Base-by-base conservation (phyloP, 2,113 vertebrate species). In the Rhinoptilus africanus region DNA sequence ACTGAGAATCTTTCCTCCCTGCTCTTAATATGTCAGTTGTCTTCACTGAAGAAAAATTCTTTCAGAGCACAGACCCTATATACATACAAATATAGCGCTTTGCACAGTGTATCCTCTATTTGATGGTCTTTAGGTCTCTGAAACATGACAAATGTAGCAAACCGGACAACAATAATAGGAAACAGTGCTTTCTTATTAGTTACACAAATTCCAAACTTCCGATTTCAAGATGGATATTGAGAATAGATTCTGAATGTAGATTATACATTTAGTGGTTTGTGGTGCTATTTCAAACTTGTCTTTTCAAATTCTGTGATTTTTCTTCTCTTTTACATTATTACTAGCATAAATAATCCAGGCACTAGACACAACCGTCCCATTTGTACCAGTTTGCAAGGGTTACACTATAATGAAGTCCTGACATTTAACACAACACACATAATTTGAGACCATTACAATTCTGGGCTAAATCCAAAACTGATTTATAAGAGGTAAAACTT, bases 401-500 rank as follows among this genome's bases (percentile, higher is more conserved):
- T 94, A 60, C 67, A 51, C 39, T 67, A 19, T n/a, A 51, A 81
- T 56, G 68, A 56, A 7, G 5, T 81, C 72, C 66, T 95, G 91
- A 81, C 64, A 85, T 93, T 93, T 91, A 95, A 85, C 45, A 85
- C 0, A 1, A 89, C 48, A 57, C 16, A 68, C 24, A 68, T n/a
- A 82, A 89, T 79, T 93, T 96, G 45, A 93, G 71, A 75, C n/a
- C 24, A 66, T 94, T 93, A 54, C n/a, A 73, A 28, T 82, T 69
- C 73, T 76, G 35, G 24, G n/a, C 86, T 85, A 93, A 94, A 92
- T 79, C 53, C 53, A 91, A 89, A 91, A 64, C 24, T 91, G 67
- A 72, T 93, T 92, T 91, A 54, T 89, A 64, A 53, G 47, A 74
- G 39, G 41, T 16, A 85, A 78, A 92, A 89, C 14, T 91, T 92